Percentiles rank a stretch among this genome's conserved stretches.
Evolutionary conservation across 2,888 invertebrate genomes (phyloP).

Genomic region (Epicampocera succincta): DNA sequence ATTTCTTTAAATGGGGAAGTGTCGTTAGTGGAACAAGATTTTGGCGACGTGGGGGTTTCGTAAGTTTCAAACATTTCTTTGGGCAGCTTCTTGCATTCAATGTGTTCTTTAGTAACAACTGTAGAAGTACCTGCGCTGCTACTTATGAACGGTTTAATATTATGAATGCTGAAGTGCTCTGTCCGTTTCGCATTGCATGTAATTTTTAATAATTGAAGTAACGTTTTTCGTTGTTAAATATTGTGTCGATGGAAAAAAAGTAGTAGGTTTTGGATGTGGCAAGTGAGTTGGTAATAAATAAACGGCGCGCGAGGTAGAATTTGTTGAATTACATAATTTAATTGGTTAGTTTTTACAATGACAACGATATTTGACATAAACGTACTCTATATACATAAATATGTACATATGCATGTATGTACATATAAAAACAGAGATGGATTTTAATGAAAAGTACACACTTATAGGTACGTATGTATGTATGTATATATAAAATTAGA

Average conservation of each 20-base stretch:
- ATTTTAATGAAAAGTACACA: neutral
- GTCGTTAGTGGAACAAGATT: constrained; percentile 76
- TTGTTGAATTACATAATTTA: constrained; percentile 47
- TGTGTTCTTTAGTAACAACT: constrained; percentile 74
- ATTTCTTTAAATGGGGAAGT: constrained; percentile 81
- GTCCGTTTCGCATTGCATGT: constrained; percentile 70
- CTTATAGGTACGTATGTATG: constrained; percentile 4
- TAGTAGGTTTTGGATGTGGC: constrained; percentile 26
- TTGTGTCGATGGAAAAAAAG: neutral
- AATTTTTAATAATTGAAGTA: too few relatives aligned
- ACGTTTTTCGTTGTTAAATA: neutral
- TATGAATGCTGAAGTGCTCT: constrained; percentile 81
- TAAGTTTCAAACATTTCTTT: constrained; percentile 51
- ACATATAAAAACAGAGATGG: neutral
- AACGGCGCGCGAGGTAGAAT: constrained; percentile 51
- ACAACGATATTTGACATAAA: constrained; percentile 11
- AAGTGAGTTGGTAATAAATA: constrained; percentile 36
- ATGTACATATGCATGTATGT: constrained; percentile 1
- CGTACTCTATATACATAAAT: neutral
- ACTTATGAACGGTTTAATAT: constrained; percentile 73
- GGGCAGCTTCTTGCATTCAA: constrained; percentile 79
- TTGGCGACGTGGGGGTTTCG: constrained; percentile 60
- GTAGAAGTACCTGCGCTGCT: constrained; percentile 56
- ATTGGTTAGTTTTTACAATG: constrained; percentile 16
- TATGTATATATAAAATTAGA: neutral